Percentiles rank a stretch among this genome's conserved stretches.
Evolutionary conservation across 1,140 invertebrate species (phyloP).

Genomic region (Drosophila nannoptera): DNA sequence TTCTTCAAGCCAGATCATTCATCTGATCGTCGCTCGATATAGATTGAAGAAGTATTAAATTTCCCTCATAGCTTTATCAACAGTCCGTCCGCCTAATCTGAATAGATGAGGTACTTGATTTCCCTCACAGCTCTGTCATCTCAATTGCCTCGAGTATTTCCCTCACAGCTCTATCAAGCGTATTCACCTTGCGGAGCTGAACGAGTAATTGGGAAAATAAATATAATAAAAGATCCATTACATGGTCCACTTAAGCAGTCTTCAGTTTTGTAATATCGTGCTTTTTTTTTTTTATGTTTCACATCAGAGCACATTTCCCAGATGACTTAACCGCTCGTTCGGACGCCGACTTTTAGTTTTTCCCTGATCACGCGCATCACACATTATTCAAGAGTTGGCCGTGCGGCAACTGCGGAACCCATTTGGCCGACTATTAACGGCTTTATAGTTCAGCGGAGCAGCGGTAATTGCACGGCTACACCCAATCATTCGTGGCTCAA

Average conservation of each 20-base stretch:
- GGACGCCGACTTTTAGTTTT: conserved; percentile 4
- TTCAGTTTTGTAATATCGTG: conserved; percentile 15
- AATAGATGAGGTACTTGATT: too few species aligned
- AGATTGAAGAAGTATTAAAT: too few species aligned
- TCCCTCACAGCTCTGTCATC: too few species aligned
- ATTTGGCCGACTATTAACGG: conserved; percentile 20
- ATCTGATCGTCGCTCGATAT: too few species aligned
- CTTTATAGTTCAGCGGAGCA: conserved; percentile 8
- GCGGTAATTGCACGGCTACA: conserved; percentile 47
- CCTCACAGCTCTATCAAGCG: too few species aligned
- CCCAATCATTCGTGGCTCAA: conserved; percentile 39
- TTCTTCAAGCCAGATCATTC: too few species aligned
- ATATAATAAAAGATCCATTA: conserved; percentile 11
- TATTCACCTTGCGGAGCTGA: not conserved
- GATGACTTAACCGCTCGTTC: conserved; percentile 4
- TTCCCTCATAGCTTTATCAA: too few species aligned
- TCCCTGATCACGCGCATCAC: conserved; percentile 22
- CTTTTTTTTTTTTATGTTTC: conserved; percentile 1
- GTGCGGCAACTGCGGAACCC: conserved; percentile 34
- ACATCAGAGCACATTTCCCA: conserved; percentile 23
- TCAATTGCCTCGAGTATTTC: too few species aligned
- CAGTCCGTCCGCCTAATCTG: too few species aligned
- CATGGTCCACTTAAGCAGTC: conserved; percentile 12
- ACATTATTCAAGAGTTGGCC: conserved; percentile 16
- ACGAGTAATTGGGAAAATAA: not conserved